phyloP scores from a whole-genome alignment of 2,797 vertebrate genomes.

The Lacerta agilis region DNA sequence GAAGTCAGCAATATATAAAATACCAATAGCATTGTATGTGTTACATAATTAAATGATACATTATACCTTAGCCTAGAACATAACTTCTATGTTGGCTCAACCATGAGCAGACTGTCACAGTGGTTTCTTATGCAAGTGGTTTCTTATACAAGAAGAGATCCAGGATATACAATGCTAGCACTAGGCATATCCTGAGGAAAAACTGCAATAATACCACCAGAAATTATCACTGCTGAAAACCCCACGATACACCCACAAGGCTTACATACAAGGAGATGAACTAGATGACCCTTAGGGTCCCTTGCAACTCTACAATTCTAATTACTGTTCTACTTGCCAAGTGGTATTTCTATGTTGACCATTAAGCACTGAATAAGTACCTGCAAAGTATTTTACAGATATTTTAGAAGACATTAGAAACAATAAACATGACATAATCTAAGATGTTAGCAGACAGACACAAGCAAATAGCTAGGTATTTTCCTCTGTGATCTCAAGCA shows the following conservation, averaged over 20 bases:
- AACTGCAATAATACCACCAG: neutral
- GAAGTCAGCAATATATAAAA: constrained; percentile 22
- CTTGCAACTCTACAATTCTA: no score
- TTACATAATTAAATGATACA: neutral
- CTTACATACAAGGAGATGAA: neutral
- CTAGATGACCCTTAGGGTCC: no score
- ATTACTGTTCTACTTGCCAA: neutral
- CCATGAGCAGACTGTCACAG: neutral
- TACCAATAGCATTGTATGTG: constrained; percentile 41
- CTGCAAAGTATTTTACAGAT: neutral
- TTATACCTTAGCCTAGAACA: neutral
- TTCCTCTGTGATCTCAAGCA: neutral
- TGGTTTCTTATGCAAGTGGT: neutral
- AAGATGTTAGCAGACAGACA: neutral
- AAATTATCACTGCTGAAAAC: neutral
- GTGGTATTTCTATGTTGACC: neutral
- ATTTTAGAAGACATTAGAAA: neutral
- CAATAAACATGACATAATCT: neutral
- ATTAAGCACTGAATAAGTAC: neutral
- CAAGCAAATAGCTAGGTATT: neutral
- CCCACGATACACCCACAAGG: no score
- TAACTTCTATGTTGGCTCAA: neutral
- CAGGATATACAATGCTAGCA: neutral
- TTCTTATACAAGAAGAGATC: neutral
- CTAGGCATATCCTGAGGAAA: neutral